Percentiles rank a stretch among this genome's conserved stretches.
phyloP scores from a whole-genome alignment of 1,140 invertebrate species.

The Nephotettix cincticeps region DNA sequence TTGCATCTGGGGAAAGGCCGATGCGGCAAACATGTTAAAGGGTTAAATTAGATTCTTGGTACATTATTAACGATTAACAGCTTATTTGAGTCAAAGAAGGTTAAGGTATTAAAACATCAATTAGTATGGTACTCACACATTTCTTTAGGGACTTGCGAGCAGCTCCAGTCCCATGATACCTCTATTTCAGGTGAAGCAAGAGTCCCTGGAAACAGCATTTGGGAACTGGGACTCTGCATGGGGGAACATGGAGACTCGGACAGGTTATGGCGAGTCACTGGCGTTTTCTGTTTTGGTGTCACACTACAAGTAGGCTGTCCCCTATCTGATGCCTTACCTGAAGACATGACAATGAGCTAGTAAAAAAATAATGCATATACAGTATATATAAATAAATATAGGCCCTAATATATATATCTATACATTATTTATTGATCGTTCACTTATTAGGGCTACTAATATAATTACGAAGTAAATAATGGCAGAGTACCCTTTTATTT shows the following conservation, averaged over 20 bases:
- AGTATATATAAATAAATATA: not conserved
- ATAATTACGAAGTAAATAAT: no score
- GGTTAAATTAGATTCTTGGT: no score
- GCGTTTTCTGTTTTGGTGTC: not conserved
- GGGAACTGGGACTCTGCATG: not conserved
- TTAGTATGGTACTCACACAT: not conserved
- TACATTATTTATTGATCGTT: not conserved
- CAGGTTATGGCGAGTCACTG: not conserved
- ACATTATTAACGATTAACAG: no score
- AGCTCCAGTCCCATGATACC: conserved; percentile 18
- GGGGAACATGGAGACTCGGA: not conserved
- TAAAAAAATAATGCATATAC: not conserved
- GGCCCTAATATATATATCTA: not conserved
- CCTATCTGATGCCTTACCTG: not conserved
- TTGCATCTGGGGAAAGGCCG: no score
- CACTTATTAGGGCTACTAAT: no score
- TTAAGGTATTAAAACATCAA: no score
- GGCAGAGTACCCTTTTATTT: no score
- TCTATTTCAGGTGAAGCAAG: conserved; percentile 6
- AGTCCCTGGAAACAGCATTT: not conserved
- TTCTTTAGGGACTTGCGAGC: conserved; percentile 3
- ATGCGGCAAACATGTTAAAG: no score
- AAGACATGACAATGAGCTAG: not conserved
- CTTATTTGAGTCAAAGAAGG: no score
- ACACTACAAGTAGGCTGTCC: not conserved